These are phyloP conservation scores for Andrena chrysosceles DNA, from an alignment of 2,888 invertebrate species.

Conservation along the genomic window DNA sequence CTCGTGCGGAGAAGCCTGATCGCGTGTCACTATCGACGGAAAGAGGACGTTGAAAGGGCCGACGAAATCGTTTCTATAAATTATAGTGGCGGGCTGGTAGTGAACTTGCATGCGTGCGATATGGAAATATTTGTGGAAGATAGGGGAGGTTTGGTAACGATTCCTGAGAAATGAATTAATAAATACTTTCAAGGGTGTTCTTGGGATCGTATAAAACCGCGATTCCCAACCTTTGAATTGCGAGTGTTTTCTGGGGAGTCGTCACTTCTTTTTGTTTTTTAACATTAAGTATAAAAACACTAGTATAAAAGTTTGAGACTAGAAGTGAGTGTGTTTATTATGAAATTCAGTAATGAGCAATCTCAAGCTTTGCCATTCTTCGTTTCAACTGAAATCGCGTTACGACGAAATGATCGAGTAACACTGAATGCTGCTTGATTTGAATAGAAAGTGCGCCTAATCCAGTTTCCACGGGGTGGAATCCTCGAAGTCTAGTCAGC, in stretches of 20 bases:
- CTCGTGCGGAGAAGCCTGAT: constrained; percentile 1
- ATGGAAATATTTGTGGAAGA: neutral
- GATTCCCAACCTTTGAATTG: too few relatives aligned
- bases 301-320: too few relatives aligned
- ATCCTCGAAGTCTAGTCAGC: neutral
- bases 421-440: neutral
- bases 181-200: neutral
- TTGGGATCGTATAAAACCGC: too few relatives aligned
- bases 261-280: too few relatives aligned
- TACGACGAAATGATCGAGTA: neutral
- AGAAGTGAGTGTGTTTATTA: too few relatives aligned
- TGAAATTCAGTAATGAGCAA: too few relatives aligned
- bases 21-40: constrained; percentile 18
- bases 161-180: neutral
- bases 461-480: constrained; percentile 7
- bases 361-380: too few relatives aligned
- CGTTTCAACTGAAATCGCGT: too few relatives aligned
- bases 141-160: neutral
- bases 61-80: constrained; percentile 15
- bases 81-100: neutral
- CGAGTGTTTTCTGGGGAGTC: too few relatives aligned
- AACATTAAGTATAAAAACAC: too few relatives aligned
- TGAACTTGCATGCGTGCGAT: neutral
- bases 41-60: neutral
- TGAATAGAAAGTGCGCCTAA: neutral